Percentiles rank a stretch among this genome's conserved stretches.
phyloP scores from a whole-genome alignment of 2,797 vertebrate species.

The Prunella strophiata region DNA sequence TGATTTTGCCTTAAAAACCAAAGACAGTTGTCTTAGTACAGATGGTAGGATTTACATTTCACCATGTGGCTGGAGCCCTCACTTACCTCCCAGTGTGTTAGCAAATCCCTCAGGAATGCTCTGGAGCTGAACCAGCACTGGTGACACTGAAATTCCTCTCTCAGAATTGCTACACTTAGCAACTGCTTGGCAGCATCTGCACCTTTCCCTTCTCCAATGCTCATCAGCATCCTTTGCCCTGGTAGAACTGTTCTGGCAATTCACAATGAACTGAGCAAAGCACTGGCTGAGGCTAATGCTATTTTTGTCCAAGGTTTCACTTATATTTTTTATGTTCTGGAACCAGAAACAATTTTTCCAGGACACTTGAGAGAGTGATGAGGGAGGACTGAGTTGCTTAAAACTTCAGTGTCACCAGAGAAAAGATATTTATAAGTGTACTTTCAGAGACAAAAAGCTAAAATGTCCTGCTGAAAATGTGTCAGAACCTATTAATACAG shows the following conservation, averaged over 20 bases:
- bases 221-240: neutral
- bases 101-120: neutral
- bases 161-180: neutral
- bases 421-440: neutral
- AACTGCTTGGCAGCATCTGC: neutral
- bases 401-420: neutral
- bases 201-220: neutral
- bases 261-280: neutral
- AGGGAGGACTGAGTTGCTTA: neutral
- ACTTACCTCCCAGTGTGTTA: neutral
- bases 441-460: neutral
- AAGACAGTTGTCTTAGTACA: neutral
- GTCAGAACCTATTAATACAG: neutral
- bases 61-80: neutral
- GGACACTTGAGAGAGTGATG: neutral
- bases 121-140: neutral
- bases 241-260: neutral
- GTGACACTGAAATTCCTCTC: neutral
- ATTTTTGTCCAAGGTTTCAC: neutral
- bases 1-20: neutral
- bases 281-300: neutral
- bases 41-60: neutral
- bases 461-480: neutral
- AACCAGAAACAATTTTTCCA: neutral
- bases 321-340: neutral